Conservation (phyloP, 2,888 invertebrate species). For the Hirtodrosophila duncani region DNA sequence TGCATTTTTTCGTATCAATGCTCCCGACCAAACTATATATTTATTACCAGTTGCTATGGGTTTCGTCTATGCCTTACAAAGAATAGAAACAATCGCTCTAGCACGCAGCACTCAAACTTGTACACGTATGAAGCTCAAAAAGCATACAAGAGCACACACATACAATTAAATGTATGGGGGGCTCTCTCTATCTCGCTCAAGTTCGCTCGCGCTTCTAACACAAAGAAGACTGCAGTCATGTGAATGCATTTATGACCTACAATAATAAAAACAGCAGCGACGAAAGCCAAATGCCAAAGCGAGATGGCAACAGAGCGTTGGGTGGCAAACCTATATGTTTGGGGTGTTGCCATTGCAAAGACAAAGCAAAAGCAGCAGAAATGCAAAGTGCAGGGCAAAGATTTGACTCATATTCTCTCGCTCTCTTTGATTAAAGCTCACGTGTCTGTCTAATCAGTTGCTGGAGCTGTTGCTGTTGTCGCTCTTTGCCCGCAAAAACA, state of each 20-base stretch:
- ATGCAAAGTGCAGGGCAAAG: conserved; percentile 27
- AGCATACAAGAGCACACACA: no score
- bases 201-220: conserved; percentile 2
- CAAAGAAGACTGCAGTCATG: conserved; percentile 52
- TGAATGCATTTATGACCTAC: conserved; percentile 69
- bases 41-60: no score
- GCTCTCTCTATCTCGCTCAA: conserved; percentile 5
- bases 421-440: conserved; percentile 21
- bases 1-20: no score
- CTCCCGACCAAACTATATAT: no score
- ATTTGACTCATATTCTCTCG: conserved; percentile 3
- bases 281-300: conserved; percentile 9
- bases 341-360: conserved; percentile 40
- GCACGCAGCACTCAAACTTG: no score
- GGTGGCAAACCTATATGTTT: no score
- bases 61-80: no score
- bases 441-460: conserved; percentile 29
- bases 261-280: conserved; percentile 43
- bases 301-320: conserved; percentile 25
- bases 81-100: no score
- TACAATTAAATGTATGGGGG: conserved; percentile 1
- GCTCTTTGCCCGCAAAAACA: conserved; percentile 22
- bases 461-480: conserved; percentile 41
- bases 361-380: no score
- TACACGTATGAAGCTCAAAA: no score